Base-by-base conservation (phyloP, 2,888 invertebrate species). In the Dorcus parallelipipedus region DNA sequence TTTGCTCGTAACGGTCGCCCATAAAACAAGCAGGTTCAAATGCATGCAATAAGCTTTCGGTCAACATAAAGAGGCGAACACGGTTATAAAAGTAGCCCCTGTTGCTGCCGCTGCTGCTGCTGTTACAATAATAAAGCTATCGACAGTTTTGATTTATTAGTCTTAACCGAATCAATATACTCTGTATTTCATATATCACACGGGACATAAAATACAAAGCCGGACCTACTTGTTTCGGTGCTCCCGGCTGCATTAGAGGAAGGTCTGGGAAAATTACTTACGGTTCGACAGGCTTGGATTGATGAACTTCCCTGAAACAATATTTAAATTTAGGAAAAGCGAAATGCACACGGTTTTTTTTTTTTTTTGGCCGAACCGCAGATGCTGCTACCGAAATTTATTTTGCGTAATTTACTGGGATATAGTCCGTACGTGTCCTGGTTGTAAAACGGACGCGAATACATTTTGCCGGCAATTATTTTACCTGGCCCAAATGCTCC, bases 251-350 rank as follows among this genome's bases (percentile, higher is more conserved):
- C 55, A 26, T 26, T 26, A 26, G 26, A 26, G 14, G 26, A 26
- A 26, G 26, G 26, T 26, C 23, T 57, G 62, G 54, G 64, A 54
- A 57, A 56, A 64, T 62, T 70, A 76, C 76, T 76, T 71, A 76
- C 76, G 75, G 71, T 71, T 76, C 63, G 73, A 71, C 62, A 73
- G 74, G 69, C 68, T 67, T 74, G 76, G 62, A 72, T 73, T 75
- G 72, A 74, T 72, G 72, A 71, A 71, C 71, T 73, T 74, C 58
- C 74, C 76, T 76, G 70, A 59, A 76, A 76, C 66, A 64, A 63
- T 62, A 59, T 58, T 53, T 49, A 49, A 49, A 53, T 53, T 56
- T 52, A 56, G 56, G 38, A 47, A 52, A 55, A 17, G 23, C 33
- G 42, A 23, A 17, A 10, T 38, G 33, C 26, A 26, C 2, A 26